phyloP scores from a whole-genome alignment of 2,888 invertebrate genomes.

The Xiphydria camelus region DNA sequence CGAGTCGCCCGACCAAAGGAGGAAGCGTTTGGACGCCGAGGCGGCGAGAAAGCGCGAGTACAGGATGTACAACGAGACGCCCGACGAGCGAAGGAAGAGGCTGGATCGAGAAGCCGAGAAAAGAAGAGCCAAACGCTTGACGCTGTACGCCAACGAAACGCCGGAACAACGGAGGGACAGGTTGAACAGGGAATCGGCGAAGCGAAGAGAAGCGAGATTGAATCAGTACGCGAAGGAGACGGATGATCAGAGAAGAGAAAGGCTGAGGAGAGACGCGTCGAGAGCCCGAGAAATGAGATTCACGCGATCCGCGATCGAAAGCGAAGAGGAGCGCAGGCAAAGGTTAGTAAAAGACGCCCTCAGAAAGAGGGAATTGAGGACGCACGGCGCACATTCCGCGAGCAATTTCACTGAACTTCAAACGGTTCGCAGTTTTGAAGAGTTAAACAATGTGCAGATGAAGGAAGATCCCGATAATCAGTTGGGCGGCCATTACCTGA shows the following conservation, averaged over 20 bases:
- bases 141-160: slow-evolving; percentile 42
- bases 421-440: slow-evolving; percentile 40
- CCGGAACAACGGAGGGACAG: slow-evolving; percentile 42
- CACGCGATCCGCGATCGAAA: slow-evolving; percentile 46
- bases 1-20: slow-evolving; percentile 44
- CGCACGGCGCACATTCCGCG: slow-evolving; percentile 31
- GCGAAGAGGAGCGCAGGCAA: slow-evolving; percentile 43
- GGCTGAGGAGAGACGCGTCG: slow-evolving; percentile 42
- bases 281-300: slow-evolving; percentile 48
- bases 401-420: slow-evolving; percentile 39
- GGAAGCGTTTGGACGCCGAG: slow-evolving; percentile 43
- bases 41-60: slow-evolving; percentile 46
- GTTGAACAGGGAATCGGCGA: slow-evolving; percentile 42
- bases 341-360: slow-evolving; percentile 47
- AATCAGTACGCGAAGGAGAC: slow-evolving; percentile 47
- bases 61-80: slow-evolving; percentile 44
- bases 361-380: slow-evolving; percentile 44
- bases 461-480: slow-evolving; percentile 38
- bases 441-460: slow-evolving; percentile 40
- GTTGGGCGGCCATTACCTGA: slow-evolving; percentile 40
- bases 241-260: slow-evolving; percentile 40
- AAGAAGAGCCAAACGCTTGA: slow-evolving; percentile 41
- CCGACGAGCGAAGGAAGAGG: slow-evolving; percentile 43
- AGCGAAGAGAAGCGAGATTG: slow-evolving; percentile 40
- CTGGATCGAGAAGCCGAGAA: slow-evolving; percentile 45